Conservation (phyloP, 2,888 invertebrate species). For the Laothoe populi region DNA sequence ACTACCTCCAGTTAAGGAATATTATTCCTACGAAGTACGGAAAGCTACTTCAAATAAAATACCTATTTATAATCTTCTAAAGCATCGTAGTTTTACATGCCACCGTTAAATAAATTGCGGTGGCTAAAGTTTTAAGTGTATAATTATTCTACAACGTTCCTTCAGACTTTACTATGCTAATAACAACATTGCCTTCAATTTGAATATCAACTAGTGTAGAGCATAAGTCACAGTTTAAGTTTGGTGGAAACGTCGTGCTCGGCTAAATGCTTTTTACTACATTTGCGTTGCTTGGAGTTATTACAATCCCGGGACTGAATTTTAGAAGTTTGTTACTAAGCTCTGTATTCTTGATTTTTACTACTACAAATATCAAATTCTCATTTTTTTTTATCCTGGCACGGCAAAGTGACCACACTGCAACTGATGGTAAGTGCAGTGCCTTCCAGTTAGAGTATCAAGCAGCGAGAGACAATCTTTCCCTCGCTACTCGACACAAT, state of each 20-base stretch:
- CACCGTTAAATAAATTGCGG: constrained; percentile 29
- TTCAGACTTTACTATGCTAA: constrained; percentile 30
- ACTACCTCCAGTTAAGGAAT: not conserved
- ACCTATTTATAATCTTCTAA: not conserved
- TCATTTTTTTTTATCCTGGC: too few relatives aligned
- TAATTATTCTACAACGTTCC: constrained; percentile 31
- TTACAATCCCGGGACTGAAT: not conserved
- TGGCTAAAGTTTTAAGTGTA: constrained; percentile 34
- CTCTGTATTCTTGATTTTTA: too few relatives aligned
- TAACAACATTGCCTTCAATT: constrained; percentile 30
- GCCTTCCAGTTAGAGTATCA: too few relatives aligned
- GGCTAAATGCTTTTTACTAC: not conserved
- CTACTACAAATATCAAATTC: too few relatives aligned
- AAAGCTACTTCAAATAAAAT: not conserved
- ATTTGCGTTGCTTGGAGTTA: not conserved
- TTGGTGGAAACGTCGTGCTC: not conserved
- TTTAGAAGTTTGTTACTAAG: not conserved
- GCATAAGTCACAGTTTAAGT: not conserved
- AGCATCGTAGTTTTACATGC: constrained; percentile 11
- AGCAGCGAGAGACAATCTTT: too few relatives aligned
- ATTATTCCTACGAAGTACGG: not conserved
- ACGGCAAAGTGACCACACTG: too few relatives aligned
- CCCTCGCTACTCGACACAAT: too few relatives aligned
- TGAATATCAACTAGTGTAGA: constrained; percentile 26
- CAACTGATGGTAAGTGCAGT: too few relatives aligned